Percentiles rank a stretch among this genome's conserved stretches.
These are phyloP conservation scores for Theropithecus gelada DNA, from an alignment of 2,113 vertebrate genomes.

Conservation along the genomic window DNA sequence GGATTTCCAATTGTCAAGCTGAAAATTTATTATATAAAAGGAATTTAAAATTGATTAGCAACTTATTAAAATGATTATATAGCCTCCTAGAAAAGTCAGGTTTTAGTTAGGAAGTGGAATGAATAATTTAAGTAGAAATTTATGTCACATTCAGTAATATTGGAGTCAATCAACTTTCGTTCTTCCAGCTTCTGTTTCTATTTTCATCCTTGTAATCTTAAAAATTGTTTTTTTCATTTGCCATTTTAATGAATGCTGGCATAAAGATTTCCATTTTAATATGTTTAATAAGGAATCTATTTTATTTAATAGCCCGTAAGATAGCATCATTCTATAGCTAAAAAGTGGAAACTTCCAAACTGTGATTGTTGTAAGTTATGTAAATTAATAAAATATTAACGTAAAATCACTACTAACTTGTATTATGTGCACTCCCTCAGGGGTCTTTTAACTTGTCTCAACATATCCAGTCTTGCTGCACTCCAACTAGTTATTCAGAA, in stretches of 20 bases:
- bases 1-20: not conserved
- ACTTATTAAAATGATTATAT: slow-evolving; percentile 61
- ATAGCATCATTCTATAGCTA: not conserved
- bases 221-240: slow-evolving; percentile 55
- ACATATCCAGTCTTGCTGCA: not conserved
- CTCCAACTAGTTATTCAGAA: not conserved
- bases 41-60: slow-evolving; percentile 57
- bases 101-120: slow-evolving; percentile 44
- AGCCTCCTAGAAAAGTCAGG: not conserved
- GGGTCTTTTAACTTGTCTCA: not conserved
- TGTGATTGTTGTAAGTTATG: not conserved
- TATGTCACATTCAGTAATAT: slow-evolving; percentile 23
- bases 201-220: slow-evolving; percentile 60
- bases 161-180: slow-evolving; percentile 63
- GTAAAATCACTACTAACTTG: not conserved
- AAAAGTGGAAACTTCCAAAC: slow-evolving; percentile 7
- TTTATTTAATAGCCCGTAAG: slow-evolving; percentile 32
- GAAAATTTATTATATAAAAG: slow-evolving; percentile 40
- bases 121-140: slow-evolving; percentile 64
- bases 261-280: slow-evolving; percentile 57
- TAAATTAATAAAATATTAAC: slow-evolving; percentile 30
- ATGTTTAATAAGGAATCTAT: slow-evolving; percentile 37
- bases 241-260: slow-evolving; percentile 57
- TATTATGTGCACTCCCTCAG: not conserved
- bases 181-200: slow-evolving; percentile 52